Conservation (phyloP, 1,140 invertebrate genomes). For the Drosophila bocki region DNA sequence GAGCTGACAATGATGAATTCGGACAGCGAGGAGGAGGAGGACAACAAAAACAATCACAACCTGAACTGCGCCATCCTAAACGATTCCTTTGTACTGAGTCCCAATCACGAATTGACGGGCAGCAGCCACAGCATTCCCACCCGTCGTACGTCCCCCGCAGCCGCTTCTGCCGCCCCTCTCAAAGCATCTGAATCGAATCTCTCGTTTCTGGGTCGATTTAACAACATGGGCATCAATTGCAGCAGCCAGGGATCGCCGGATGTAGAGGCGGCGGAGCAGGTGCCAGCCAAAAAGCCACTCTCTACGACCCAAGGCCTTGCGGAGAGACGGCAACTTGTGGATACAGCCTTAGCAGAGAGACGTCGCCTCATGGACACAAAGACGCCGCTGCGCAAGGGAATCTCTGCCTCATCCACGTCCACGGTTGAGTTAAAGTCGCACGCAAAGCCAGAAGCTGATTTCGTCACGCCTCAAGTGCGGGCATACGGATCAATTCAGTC, state of each 20-base stretch:
- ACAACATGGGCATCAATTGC: slow-evolving; percentile 71
- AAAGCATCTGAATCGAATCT: slow-evolving; percentile 52
- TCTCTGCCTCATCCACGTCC: neutral
- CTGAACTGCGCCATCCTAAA: slow-evolving; percentile 82
- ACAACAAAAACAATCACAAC: slow-evolving; percentile 63
- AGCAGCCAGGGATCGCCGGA: slow-evolving; percentile 43
- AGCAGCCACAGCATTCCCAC: slow-evolving; percentile 29
- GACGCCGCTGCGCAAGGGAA: slow-evolving; percentile 51
- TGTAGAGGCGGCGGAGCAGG: slow-evolving; percentile 2
- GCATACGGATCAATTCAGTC: slow-evolving; percentile 47
- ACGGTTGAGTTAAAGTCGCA: slow-evolving; percentile 21
- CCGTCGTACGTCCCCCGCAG: neutral
- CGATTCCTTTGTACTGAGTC: slow-evolving; percentile 81
- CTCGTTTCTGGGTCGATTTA: slow-evolving; percentile 71
- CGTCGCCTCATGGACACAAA: slow-evolving; percentile 49
- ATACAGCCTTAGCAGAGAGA: slow-evolving; percentile 38
- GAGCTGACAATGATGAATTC: slow-evolving; percentile 74
- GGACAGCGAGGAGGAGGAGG: slow-evolving; percentile 81
- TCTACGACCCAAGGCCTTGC: slow-evolving; percentile 43
- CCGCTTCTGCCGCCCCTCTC: slow-evolving; percentile 1
- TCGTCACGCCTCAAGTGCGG: slow-evolving; percentile 76
- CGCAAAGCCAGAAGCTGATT: slow-evolving; percentile 54
- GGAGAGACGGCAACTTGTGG: slow-evolving; percentile 50
- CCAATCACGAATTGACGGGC: slow-evolving; percentile 56
- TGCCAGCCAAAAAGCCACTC: slow-evolving; percentile 23